Base-by-base conservation (phyloP, 2,797 vertebrate genomes). In the Coccyzus lansbergi region DNA sequence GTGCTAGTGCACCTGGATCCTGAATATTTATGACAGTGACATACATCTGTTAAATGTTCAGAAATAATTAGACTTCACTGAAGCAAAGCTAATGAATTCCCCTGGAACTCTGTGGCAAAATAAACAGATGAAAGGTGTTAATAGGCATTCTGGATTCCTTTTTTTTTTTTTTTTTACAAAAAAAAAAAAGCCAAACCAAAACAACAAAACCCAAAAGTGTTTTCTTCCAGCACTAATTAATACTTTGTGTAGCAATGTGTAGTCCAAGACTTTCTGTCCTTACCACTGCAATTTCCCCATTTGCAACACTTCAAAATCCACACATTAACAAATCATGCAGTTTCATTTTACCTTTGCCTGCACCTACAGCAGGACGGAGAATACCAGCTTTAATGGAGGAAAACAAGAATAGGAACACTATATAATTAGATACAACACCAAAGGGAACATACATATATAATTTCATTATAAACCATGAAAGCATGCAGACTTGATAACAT, bases 291-390 rank as follows among this genome's bases (percentile, higher is more conserved):
- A 97, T 94, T 95, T 92, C 70, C 96, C 96, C 97, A 97, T 90
- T 96, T 96, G 95, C 84, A 97, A 97, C 95, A 97, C 86, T 87
- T 95, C 88, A 96, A 97, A 95, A 94, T 96, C 94, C 93, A 97
- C 75, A 98, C 90, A 97, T 94, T 95, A 96, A 98, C 46, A 97
- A 97, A 92, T 97, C 97, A 98, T 98, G 98, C 98, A 98, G 86
- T 92, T 97, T 97, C 85, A 95, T 96, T 98, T 99, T 99, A 99
- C 99, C 99, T 99, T 99, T 99, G 98, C 98, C 98, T 97, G 97
- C 94, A 97, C 98, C 98, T 98, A 99, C 97, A 97, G 98, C 98
- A 97, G 98, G 98, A 97, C 46, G 98, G 83, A 96, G 98, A 98
- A 98, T 97, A 98, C 93, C 98, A 97, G 98, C 99, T 99, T 99